Conservation (phyloP, 1,140 invertebrate genomes). For the Drosophila funebris region DNA sequence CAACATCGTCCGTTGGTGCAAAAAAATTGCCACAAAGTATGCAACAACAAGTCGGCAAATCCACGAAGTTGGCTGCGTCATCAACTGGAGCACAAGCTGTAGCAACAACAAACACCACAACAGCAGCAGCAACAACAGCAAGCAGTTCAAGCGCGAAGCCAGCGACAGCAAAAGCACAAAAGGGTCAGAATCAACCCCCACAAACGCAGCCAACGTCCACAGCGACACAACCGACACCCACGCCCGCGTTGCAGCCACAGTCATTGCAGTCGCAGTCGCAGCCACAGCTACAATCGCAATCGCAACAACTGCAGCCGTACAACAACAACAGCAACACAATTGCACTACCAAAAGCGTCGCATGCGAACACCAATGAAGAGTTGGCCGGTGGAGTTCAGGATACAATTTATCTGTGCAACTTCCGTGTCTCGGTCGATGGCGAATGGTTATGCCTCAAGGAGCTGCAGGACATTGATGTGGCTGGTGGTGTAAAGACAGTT, state of each 20-base stretch:
- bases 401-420: conserved; percentile 98
- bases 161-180: conserved; percentile 47
- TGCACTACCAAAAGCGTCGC: conserved; percentile 70
- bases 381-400: conserved; percentile 95
- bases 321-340: conserved; percentile 65
- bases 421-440: conserved; percentile 97
- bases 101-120: conserved; percentile 27
- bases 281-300: conserved; percentile 28
- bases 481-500: conserved; percentile 66
- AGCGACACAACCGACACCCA: conserved; percentile 23
- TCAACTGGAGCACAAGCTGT: conserved; percentile 18
- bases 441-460: conserved; percentile 99
- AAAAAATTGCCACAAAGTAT: conserved; percentile 50
- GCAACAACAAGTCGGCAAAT: conserved; percentile 63
- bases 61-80: conserved; percentile 46
- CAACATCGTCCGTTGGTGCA: conserved; percentile 9
- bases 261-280: conserved; percentile 22
- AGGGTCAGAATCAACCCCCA: conserved; percentile 61
- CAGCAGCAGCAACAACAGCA: conserved; percentile 28
- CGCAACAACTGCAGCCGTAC: conserved; percentile 34
- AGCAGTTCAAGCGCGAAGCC: conserved; percentile 35
- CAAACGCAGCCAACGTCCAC: conserved; percentile 31
- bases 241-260: conserved; percentile 15
- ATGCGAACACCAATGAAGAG: conserved; percentile 84
- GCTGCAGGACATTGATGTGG: conserved; percentile 94